These are phyloP conservation scores for Salmo trutta DNA, from an alignment of 2,797 vertebrate genomes.

Conservation along the genomic window DNA sequence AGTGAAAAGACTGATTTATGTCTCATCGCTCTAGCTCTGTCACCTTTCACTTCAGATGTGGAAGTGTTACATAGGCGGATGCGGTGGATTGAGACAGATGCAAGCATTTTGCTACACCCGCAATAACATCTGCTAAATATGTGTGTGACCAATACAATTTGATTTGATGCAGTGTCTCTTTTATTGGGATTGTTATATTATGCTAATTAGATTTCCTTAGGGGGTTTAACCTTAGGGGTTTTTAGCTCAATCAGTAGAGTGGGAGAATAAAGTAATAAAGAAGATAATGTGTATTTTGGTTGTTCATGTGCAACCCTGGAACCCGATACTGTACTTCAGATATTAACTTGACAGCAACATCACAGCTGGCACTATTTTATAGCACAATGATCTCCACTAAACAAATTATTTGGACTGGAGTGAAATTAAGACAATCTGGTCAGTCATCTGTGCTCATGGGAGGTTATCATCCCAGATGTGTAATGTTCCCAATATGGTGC, in stretches of 20 bases:
- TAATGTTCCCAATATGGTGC: not conserved
- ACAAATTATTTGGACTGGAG: not conserved
- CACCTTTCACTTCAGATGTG: too few relatives aligned
- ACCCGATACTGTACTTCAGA: not conserved
- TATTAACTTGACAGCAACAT: not conserved
- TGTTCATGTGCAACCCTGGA: not conserved
- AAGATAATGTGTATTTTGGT: too few relatives aligned
- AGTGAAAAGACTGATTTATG: too few relatives aligned
- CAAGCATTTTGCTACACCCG: too few relatives aligned
- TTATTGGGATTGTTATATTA: too few relatives aligned
- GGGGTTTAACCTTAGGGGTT: not conserved
- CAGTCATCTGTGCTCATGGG: not conserved
- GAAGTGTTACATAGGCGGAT: too few relatives aligned
- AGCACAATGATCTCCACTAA: not conserved
- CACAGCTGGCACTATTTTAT: slow-evolving; percentile 3
- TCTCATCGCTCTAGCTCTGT: too few relatives aligned
- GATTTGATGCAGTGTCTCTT: too few relatives aligned
- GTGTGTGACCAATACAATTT: too few relatives aligned
- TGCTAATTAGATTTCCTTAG: not conserved
- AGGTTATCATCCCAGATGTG: not conserved
- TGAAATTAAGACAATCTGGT: not conserved
- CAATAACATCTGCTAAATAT: too few relatives aligned
- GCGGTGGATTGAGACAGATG: too few relatives aligned
- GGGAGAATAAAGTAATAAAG: too few relatives aligned
- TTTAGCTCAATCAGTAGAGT: not conserved